phyloP scores from a whole-genome alignment of 2,797 vertebrate genomes.

The Caiman crocodilus region DNA sequence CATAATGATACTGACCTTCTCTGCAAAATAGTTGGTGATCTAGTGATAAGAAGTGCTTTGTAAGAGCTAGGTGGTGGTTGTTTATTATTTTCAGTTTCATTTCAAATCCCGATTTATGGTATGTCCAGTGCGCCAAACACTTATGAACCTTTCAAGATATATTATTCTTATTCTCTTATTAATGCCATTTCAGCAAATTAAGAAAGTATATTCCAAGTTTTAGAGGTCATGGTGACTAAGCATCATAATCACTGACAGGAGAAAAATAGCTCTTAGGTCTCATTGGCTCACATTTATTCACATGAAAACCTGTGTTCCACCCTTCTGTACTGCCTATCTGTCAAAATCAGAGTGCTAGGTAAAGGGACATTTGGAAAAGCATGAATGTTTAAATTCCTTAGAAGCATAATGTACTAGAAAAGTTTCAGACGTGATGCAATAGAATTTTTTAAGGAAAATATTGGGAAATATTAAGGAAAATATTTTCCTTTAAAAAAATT shows the following conservation, averaged over 20 bases:
- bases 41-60: not conserved
- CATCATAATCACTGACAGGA: slow-evolving; percentile 4
- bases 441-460: not conserved
- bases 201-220: not conserved
- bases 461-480: too few species aligned
- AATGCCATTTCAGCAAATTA: not conserved
- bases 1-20: not conserved
- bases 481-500: not conserved
- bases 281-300: not conserved
- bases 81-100: slow-evolving; percentile 1
- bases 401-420: not conserved
- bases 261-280: slow-evolving; percentile 16
- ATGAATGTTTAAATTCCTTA: not conserved
- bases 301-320: not conserved
- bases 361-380: not conserved
- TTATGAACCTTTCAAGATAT: slow-evolving; percentile 4
- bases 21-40: not conserved
- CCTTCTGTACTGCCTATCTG: too few species aligned
- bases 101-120: not conserved
- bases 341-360: slow-evolving; percentile 6
- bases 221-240: not conserved
- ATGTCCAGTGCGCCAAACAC: slow-evolving; percentile 29
- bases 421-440: not conserved
- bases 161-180: too few species aligned
- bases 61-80: not conserved